These are phyloP conservation scores for Torymus auratus DNA, from an alignment of 2,888 invertebrate genomes.

Conservation along the genomic window DNA sequence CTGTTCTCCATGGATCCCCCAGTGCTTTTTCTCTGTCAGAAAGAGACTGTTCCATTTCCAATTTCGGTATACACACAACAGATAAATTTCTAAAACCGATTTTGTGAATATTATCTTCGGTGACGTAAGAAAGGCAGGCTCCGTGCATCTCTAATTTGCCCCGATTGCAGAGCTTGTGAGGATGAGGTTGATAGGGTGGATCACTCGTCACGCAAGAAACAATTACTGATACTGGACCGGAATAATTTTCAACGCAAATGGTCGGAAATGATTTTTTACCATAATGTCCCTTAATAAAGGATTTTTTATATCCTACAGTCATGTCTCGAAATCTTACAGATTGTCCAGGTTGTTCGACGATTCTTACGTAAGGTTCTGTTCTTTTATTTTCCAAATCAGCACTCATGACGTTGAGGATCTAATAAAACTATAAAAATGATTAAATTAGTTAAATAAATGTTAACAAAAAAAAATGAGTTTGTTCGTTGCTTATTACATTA, in stretches of 20 bases:
- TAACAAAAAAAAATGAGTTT: no score
- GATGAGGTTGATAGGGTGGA: constrained; percentile 89
- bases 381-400: no score
- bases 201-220: constrained; percentile 98
- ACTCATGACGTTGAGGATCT: no score
- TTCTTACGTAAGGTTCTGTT: no score
- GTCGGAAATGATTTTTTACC: no score
- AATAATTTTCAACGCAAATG: constrained; percentile 79
- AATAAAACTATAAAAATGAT: no score
- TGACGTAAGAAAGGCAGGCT: constrained; percentile 79
- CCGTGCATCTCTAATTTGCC: constrained; percentile 79
- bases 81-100: not conserved
- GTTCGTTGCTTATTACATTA: no score
- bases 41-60: not conserved
- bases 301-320: no score
- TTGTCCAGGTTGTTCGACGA: no score
- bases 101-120: not conserved
- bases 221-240: constrained; percentile 92
- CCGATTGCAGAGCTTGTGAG: constrained; percentile 91
- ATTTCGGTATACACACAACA: constrained; percentile 74
- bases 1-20: constrained; percentile 79
- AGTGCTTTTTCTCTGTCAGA: not conserved
- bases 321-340: no score
- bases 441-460: no score
- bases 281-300: no score